phyloP scores from a whole-genome alignment of 2,113 vertebrate species.

The Pandion haliaetus region DNA sequence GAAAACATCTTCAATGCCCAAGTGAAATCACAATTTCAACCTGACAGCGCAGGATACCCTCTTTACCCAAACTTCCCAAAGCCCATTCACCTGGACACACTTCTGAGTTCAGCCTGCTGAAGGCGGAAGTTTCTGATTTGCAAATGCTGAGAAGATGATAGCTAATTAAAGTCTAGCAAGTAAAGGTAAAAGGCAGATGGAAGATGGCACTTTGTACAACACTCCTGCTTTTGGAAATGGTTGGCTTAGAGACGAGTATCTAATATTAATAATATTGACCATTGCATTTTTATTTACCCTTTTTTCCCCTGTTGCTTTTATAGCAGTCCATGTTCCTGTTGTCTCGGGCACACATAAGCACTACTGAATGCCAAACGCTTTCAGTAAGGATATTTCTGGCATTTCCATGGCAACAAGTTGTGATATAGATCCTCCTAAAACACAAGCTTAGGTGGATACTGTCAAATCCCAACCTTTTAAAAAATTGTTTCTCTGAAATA shows the following conservation, averaged over 20 bases:
- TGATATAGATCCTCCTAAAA: slow-evolving; percentile 9
- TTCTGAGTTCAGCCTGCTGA: background rate
- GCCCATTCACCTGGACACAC: background rate
- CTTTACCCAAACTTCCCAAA: background rate
- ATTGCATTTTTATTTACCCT: slow-evolving; percentile 16
- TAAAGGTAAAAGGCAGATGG: background rate
- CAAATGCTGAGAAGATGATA: background rate
- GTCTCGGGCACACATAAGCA: slow-evolving; percentile 19
- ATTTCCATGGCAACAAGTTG: slow-evolving; percentile 22
- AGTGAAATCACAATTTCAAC: background rate
- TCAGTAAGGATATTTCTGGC: slow-evolving; percentile 51
- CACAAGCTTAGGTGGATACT: background rate
- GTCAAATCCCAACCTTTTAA: background rate
- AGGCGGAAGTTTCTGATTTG: background rate
- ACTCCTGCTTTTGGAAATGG: background rate
- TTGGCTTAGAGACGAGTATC: background rate
- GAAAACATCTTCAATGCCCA: background rate
- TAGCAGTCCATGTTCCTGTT: background rate
- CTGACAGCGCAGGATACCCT: background rate
- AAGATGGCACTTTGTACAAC: background rate
- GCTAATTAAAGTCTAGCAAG: background rate
- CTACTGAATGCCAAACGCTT: background rate
- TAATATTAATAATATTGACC: slow-evolving; percentile 16
- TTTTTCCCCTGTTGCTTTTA: background rate
- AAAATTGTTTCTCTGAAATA: background rate